phyloP scores from a whole-genome alignment of 2,797 vertebrate species.

The Tadarida brasiliensis region DNA sequence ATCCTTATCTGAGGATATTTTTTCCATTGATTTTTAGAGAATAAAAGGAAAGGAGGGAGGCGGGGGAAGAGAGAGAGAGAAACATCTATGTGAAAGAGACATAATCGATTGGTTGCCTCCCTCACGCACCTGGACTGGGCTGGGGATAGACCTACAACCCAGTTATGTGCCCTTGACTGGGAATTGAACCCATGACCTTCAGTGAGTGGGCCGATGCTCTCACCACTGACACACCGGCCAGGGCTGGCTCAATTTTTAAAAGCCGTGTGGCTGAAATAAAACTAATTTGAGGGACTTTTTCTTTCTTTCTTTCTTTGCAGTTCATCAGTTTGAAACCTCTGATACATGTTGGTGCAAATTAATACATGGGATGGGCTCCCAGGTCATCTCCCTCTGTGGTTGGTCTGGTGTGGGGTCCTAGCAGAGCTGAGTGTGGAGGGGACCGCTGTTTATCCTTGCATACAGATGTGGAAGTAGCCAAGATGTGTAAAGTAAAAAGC shows the following conservation, averaged over 20 bases:
- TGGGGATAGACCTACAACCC: too few species aligned
- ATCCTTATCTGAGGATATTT: too few species aligned
- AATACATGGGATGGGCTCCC: neutral
- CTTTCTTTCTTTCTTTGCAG: neutral
- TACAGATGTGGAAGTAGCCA: neutral
- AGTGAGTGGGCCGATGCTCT: too few species aligned
- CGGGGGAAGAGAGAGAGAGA: too few species aligned
- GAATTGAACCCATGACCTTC: too few species aligned
- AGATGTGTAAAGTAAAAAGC: neutral
- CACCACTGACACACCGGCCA: too few species aligned
- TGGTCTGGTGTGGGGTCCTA: neutral
- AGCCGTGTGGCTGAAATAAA: slow-evolving; percentile 47
- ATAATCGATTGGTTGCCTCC: too few species aligned
- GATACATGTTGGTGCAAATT: neutral
- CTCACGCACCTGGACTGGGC: too few species aligned
- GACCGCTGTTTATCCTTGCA: neutral
- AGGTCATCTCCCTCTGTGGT: neutral
- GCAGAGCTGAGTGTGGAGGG: neutral
- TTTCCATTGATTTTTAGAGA: too few species aligned
- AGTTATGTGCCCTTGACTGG: too few species aligned
- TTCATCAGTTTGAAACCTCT: neutral
- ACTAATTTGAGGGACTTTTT: neutral
- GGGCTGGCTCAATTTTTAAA: neutral
- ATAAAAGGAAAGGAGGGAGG: too few species aligned
- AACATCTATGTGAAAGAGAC: too few species aligned